These are phyloP conservation scores for Nematopogon swammerdamellus DNA, from an alignment of 2,888 invertebrate genomes.

Conservation along the genomic window DNA sequence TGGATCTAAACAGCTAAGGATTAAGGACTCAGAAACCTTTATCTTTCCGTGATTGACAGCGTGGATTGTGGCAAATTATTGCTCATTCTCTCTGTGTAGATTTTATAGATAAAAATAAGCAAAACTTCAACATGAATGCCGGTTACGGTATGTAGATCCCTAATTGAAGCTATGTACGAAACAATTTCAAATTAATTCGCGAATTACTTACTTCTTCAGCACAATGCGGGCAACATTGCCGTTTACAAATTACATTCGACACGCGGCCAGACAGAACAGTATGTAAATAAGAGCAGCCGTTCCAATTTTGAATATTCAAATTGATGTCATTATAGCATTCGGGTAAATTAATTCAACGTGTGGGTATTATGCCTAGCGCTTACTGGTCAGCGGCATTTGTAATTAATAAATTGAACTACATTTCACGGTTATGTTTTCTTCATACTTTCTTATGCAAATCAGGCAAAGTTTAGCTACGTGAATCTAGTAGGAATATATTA, in stretches of 20 bases:
- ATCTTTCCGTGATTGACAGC: too few species aligned
- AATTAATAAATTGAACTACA: slow-evolving; percentile 47
- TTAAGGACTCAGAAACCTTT: too few species aligned
- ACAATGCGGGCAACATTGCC: too few species aligned
- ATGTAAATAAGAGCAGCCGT: slow-evolving; percentile 50
- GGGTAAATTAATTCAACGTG: slow-evolving; percentile 15
- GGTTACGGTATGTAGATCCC: background rate
- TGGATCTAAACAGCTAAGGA: too few species aligned
- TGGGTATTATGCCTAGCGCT: background rate
- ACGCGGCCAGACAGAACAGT: slow-evolving; percentile 32
- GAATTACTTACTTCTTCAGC: background rate
- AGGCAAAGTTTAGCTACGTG: too few species aligned
- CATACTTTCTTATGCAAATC: too few species aligned
- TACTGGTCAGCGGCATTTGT: slow-evolving; percentile 40
- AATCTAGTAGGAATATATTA: too few species aligned
- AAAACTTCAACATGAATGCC: background rate
- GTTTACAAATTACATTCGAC: slow-evolving; percentile 26
- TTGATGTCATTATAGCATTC: slow-evolving; percentile 57
- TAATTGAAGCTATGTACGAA: background rate
- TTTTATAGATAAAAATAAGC: background rate
- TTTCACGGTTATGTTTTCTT: too few species aligned
- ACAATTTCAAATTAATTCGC: background rate
- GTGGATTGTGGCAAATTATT: too few species aligned
- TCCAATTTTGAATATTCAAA: slow-evolving; percentile 57
- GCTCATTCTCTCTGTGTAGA: background rate